Evolutionary conservation across 2,888 invertebrate species (phyloP), one percentile per base, ranked within the genome.

Genomic region (Synanthedon tipuliformis): DNA sequence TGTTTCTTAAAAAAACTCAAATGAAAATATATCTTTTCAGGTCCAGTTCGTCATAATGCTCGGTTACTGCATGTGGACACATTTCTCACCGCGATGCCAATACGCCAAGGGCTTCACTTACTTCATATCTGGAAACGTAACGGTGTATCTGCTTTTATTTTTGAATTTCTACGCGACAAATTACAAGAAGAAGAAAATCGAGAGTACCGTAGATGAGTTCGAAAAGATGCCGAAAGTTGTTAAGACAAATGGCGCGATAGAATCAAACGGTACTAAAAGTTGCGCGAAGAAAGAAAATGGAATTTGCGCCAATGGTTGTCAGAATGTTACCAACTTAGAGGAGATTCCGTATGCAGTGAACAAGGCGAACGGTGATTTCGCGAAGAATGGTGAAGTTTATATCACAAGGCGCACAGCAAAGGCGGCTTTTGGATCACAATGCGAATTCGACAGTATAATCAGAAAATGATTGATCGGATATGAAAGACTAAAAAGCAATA

Each of bases 31-130:
- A 50, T 58, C 56, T 54, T 81, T 79, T 15, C 81, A 91, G 91
- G 72, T 89, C 1, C 93, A 93, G 69, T 93, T 93, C 64, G 78
- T 89, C 27, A 69, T 93, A 48, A 92, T 93, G 88, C 80, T 93
- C 18, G 69, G 79, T 8, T 93, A 93, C 68, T 88, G 92, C 73
- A 69, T 81, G 23, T 76, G 83, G 68, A 88, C 86, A 0, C 81
- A 90, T 56, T 84, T 89, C 61, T 80, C 85, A 0, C 89, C 89
- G 55, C 89, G 90, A 57, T 91, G 91, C 63, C 90, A 90, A 62
- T 89, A 89, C 59, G 90, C 92, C 0, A 87, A 89, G 53, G 78
- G 86, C 0, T 81, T 92, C 55, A 88, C 90, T 0, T 87, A 87
- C 62, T 86, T 86, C 57, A 87, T 76, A 75, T 78, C 84, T 2